Evolutionary conservation across 1,140 invertebrate genomes (phyloP), one percentile per base, ranked within the genome.

Genomic region (Eupristina koningsbergeri): DNA sequence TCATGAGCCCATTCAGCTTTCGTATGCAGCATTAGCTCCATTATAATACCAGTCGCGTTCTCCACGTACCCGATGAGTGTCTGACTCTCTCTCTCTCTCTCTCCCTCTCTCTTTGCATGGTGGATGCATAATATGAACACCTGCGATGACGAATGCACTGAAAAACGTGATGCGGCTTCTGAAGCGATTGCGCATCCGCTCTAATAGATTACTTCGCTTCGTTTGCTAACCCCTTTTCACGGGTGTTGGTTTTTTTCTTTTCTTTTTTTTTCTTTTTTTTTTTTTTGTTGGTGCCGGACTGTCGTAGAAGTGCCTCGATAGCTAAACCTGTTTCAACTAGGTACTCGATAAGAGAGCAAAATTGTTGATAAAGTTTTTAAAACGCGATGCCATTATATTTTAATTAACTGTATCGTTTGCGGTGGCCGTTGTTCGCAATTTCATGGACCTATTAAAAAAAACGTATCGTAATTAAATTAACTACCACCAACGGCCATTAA

Each of bases 101-200:
- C 6, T 11, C 41, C 11, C 6, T 5, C 41, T n/a, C n/a, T n/a
- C n/a, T n/a, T n/a, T n/a, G 41, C 11, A 45, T 36, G 67, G 67
- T 41, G 36, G n/a, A 53, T 53, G 41, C 47, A 73, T 75, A 81
- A 81, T 81, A 61, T 19, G 77, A 81, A 61, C 80, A 81, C 80
- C 80, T 81, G 80, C n/a, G 47, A 81, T 73, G 64, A 73, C 79
- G 64, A 53, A 73, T 53, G 31, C 76, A 9, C 34, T 64, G 31
- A 17, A 76, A 76, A 71, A 80, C 80, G 80, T 81, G 80, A 50
- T 22, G 47, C 34, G 79, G 79, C 80, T 75, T 63, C 80, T 47
- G 39, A 75, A 74, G 34, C 50, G 36, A 41, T 74, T 29, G 34
- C 50, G 67, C 67, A 41, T 41, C 47, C 63, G 41, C 31, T 53